Conservation (phyloP, 1,140 invertebrate genomes). For the Pseudomyrmex flavicornis region DNA sequence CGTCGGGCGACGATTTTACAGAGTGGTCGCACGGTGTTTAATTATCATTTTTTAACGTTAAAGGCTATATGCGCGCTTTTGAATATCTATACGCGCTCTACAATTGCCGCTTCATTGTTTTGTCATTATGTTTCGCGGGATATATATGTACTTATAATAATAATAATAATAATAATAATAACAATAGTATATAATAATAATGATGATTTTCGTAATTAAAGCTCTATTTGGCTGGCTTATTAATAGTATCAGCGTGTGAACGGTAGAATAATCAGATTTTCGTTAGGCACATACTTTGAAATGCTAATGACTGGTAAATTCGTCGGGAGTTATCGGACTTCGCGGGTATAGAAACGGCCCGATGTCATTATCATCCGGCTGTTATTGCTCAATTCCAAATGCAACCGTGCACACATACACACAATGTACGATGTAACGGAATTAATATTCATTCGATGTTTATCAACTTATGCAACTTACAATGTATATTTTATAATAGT, state of each 20-base stretch:
- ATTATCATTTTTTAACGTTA: background rate
- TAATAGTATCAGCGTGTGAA: background rate
- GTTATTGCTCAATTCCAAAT: background rate
- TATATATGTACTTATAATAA: background rate
- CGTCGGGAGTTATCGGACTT: background rate
- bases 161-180: background rate
- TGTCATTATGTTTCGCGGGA: background rate
- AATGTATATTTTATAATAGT: too few relatives aligned
- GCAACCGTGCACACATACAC: background rate
- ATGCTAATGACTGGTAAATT: slow-evolving; percentile 17
- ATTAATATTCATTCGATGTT: slow-evolving; percentile 20
- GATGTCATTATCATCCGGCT: background rate
- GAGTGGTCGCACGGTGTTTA: background rate
- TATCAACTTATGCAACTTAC: too few relatives aligned
- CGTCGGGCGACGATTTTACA: too few relatives aligned
- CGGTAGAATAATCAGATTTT: background rate
- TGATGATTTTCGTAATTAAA: too few relatives aligned
- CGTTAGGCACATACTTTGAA: background rate
- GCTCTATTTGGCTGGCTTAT: too few relatives aligned
- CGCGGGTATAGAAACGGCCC: background rate
- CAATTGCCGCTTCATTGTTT: background rate
- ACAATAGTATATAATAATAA: background rate
- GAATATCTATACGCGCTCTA: background rate
- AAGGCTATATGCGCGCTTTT: too few relatives aligned
- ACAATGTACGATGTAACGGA: background rate